These are phyloP conservation scores for Sarcophaga bullata DNA, from an alignment of 1,140 invertebrate genomes.

Conservation along the genomic window DNA sequence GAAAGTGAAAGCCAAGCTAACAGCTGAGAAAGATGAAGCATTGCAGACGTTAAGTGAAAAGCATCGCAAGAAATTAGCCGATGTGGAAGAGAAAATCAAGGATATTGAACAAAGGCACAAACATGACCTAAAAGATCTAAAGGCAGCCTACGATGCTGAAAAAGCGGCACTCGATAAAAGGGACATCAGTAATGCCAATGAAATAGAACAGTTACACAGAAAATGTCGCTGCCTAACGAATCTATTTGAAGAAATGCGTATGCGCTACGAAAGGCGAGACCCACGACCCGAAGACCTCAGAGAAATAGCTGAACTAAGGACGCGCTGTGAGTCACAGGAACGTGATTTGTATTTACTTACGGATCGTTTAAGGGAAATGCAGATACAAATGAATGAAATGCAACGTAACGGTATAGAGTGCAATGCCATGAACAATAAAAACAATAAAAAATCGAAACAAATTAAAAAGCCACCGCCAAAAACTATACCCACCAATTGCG, in stretches of 20 bases:
- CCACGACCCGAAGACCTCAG: slow-evolving; percentile 68
- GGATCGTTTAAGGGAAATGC: slow-evolving; percentile 65
- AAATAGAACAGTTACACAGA: slow-evolving; percentile 68
- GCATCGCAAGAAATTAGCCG: slow-evolving; percentile 68
- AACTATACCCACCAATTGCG: slow-evolving; percentile 62
- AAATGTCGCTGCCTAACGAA: slow-evolving; percentile 69
- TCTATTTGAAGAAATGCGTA: slow-evolving; percentile 70
- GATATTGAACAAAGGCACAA: slow-evolving; percentile 62
- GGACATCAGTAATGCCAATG: slow-evolving; percentile 66
- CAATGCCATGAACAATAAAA: slow-evolving; percentile 46
- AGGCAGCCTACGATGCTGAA: slow-evolving; percentile 62
- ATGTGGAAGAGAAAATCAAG: slow-evolving; percentile 65
- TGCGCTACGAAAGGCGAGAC: slow-evolving; percentile 68
- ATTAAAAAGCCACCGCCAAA: slow-evolving; percentile 61
- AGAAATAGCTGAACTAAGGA: slow-evolving; percentile 68
- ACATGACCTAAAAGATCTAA: slow-evolving; percentile 63
- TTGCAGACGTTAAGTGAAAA: slow-evolving; percentile 67
- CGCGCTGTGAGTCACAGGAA: slow-evolving; percentile 69
- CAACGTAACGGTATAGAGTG: slow-evolving; percentile 46
- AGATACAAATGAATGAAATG: slow-evolving; percentile 58
- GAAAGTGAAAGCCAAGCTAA: slow-evolving; percentile 68
- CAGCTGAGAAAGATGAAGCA: slow-evolving; percentile 69
- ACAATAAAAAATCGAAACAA: slow-evolving; percentile 41
- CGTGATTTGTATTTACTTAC: slow-evolving; percentile 69
- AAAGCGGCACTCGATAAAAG: slow-evolving; percentile 62